Percentiles rank a stretch among this genome's conserved stretches.
phyloP scores from a whole-genome alignment of 2,113 vertebrate species.

The Glaucidium brasilianum region DNA sequence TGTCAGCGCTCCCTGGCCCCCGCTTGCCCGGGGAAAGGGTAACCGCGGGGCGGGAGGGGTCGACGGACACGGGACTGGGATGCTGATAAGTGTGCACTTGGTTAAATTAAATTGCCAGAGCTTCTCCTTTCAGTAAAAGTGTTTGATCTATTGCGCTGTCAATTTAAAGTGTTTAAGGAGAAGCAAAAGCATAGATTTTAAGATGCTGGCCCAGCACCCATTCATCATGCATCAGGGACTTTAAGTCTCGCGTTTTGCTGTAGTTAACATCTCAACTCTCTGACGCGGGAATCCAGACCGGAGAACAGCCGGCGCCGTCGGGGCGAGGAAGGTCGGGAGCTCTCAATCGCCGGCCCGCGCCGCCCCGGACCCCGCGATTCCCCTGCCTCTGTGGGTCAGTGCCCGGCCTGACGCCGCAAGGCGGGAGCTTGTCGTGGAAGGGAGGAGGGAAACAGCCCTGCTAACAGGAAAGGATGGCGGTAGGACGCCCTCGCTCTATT shows the following conservation, averaged over 20 bases:
- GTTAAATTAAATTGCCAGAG: constrained; percentile 71
- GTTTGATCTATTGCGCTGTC: constrained; percentile 80
- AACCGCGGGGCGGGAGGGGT: background rate
- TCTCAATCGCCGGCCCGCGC: no score
- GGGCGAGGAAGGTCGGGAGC: fast-evolving
- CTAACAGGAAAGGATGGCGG: background rate
- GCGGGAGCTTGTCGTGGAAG: background rate
- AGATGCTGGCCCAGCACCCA: constrained; percentile 73
- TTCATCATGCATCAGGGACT: constrained; percentile 74
- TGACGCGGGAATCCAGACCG: background rate
- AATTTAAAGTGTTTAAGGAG: constrained; percentile 79
- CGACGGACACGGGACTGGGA: constrained; percentile 31
- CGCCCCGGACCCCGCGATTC: fast-evolving
- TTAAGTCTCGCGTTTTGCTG: constrained; percentile 64
- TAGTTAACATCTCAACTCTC: constrained; percentile 72
- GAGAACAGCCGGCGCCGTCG: background rate
- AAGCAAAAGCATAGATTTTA: constrained; percentile 77
- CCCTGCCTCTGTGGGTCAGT: no score
- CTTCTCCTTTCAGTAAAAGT: constrained; percentile 70
- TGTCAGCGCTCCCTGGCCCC: background rate
- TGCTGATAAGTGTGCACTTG: constrained; percentile 53
- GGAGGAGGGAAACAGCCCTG: background rate
- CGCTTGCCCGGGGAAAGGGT: background rate
- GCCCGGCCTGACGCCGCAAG: fast-evolving
- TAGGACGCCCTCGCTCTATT: background rate